Evolutionary conservation across 2,888 invertebrate species (phyloP), one percentile per base, ranked within the genome.

Genomic region (Lepidonotus clava): DNA sequence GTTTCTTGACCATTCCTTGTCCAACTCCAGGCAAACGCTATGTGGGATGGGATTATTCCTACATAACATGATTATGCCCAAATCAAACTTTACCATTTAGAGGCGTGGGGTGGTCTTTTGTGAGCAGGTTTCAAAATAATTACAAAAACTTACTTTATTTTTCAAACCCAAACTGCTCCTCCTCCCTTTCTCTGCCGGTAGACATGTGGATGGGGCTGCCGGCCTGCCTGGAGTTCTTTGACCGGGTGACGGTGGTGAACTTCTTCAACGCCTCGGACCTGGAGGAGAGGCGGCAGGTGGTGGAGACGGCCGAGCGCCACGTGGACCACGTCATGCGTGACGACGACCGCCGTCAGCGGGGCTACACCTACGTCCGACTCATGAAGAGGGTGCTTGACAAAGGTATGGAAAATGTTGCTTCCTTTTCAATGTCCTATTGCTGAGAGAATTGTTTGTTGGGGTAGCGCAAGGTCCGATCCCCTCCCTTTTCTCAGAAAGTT

Each of bases 161-260:
- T 18, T 4, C n/a, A n/a, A 8, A 53, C 53, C 1, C n/a, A n/a
- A 8, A 53, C 53, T 53, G 2, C 18, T n/a, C 21, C 18, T 11
- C 53, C 53, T 53, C n/a, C n/a, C 61, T 28, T 28, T 61, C 28
- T 24, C 61, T 61, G 11, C 28, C n/a, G n/a, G n/a, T 89, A 94
- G 96, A 96, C 18, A 95, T 98, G 11, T 98, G 98, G 94, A 95
- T 98, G 32, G 97, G 97, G 85, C 95, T 98, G 56, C 97, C 98
- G 0, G 98, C 98, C 0, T 98, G 98, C 92, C 94, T 98, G 0
- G 96, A 97, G 93, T 95, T 96, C 38, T 96, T 97, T 90, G 98
- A 98, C 93, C 95, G 95, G 87, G 24, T 61, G 24, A 94, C 98
- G n/a, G 96, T 97, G 0, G 95, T 95, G 61, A 96, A 96, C 90